Base-by-base conservation (phyloP, 2,797 vertebrate genomes). In the Xerus rutilus region DNA sequence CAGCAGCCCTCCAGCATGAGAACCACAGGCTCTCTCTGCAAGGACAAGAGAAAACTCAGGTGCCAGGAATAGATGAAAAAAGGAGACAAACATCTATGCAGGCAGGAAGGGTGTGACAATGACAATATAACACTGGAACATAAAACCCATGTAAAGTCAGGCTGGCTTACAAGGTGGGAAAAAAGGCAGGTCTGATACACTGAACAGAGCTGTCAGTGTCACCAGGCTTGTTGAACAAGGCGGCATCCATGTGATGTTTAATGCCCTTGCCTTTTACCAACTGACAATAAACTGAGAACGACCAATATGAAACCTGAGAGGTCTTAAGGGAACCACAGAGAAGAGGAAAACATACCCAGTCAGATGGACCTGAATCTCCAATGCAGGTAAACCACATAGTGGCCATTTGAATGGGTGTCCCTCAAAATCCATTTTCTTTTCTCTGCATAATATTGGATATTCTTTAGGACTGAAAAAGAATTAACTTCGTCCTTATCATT, bases 321-420 rank as follows among this genome's bases (percentile, higher is more conserved):
- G n/a, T 21, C 52, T 54, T 0, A 7, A 43, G 35, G 70, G 52
- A 47, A 54, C 30, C 1, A 7, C 1, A 32, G n/a, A 54, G 2
- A 15, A 43, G 45, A 43, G 12, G 21, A 3, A 89, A 54, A 30
- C 2, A 52, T 0, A 39, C 9, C 20, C 4, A 20, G 21, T 59
- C 54, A 18, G 6, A 12, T 11, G n/a, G 1, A 15, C 11, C 21
- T 69, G 0, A 5, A 20, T 20, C 39, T 54, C 54, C 0, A 30
- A 2, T 2, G 11, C 18, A 43, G 45, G 32, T 8, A 25, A 28
- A 11, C 43, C 57, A 28, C 39, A 3, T 0, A 3, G 70, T 18
- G 1, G 2, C 39, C 17, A 11, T 67, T 52, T 2, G 7, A 67
- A 69, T 1, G 0, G 7, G 3, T 35, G 18, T 5, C 32, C 28